Evolutionary conservation across 2,113 vertebrate species (phyloP).

Genomic region (Bungarus multicinctus): DNA sequence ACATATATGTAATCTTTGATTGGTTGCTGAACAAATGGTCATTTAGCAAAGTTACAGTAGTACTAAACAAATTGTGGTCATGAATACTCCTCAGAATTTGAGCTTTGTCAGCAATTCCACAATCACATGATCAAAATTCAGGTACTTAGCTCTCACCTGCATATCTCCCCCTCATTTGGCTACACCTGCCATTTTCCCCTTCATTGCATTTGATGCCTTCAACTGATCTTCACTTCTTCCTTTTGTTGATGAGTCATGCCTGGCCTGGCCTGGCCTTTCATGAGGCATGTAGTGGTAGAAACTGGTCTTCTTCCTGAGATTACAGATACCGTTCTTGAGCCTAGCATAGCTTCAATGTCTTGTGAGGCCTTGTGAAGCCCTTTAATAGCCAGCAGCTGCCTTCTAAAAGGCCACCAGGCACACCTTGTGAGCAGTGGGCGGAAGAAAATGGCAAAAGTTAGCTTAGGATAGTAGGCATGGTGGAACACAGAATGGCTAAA

Average conservation of each 20-base stretch:
- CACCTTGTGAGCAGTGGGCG: background rate
- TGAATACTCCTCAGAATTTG: background rate
- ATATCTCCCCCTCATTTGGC: background rate
- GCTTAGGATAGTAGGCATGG: background rate
- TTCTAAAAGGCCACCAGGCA: background rate
- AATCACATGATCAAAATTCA: background rate
- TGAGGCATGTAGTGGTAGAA: background rate
- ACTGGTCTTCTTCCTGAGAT: background rate
- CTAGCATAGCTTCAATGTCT: background rate
- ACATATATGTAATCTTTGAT: background rate
- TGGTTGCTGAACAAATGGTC: background rate
- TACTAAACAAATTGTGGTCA: background rate
- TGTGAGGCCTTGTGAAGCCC: background rate
- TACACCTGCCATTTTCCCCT: background rate
- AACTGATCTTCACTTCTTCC: background rate
- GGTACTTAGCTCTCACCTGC: background rate
- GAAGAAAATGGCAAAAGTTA: background rate
- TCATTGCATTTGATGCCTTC: background rate
- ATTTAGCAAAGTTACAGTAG: background rate
- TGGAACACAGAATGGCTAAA: background rate
- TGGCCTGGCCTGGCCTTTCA: background rate
- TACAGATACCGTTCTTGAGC: background rate
- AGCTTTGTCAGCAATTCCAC: background rate
- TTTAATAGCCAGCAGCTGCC: background rate
- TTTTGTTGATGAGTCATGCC: background rate